Base-by-base conservation (phyloP, 2,113 vertebrate genomes). In the Oplegnathus fasciatus region DNA sequence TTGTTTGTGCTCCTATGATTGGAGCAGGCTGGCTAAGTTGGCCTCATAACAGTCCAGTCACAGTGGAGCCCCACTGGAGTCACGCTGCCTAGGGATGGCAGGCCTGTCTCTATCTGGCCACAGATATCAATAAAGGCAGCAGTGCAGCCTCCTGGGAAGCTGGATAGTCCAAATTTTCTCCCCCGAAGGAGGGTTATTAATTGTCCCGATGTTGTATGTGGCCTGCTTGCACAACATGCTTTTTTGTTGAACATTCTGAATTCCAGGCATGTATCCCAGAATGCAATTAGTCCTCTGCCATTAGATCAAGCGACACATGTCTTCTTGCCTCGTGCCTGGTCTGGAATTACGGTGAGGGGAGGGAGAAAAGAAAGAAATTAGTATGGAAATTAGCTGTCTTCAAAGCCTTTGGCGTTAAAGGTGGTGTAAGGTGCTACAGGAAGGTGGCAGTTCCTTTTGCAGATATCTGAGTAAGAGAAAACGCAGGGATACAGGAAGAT, bases 331-430 rank as follows among this genome's bases (percentile, higher is more conserved):
- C 15, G 40, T 75, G 77, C 83, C 88, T 85, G 91, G 90, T 86
- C 93, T 84, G 91, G 91, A 95, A 92, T 93, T 89, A 93, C 76
- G 82, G 89, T 50, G 78, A 77, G 78, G 81, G 74, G 82, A 75
- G 80, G 89, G 64, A 84, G 87, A 93, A 93, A 94, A 95, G 89
- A 93, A 94, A 94, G 91, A 94, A 94, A 95, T 96, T 92, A 95
- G 93, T 94, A 96, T 95, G 95, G 94, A 96, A 95, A 96, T 95
- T 91, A 94, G 94, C 88, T 93, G 87, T 90, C 90, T 95, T 93
- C 84, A 92, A 94, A 92, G 92, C 94, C 89, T 82, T 70, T 90
- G 91, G 93, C 92, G 85, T 94, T 95, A 91, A 93, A 95, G 92
- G 94, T 95, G 91, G 88, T 79, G 88, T 89, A 88, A 92, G 93